Evolutionary conservation across 2,888 invertebrate genomes (phyloP), one percentile per base, ranked within the genome.

Genomic region (Dasypolia templi): DNA sequence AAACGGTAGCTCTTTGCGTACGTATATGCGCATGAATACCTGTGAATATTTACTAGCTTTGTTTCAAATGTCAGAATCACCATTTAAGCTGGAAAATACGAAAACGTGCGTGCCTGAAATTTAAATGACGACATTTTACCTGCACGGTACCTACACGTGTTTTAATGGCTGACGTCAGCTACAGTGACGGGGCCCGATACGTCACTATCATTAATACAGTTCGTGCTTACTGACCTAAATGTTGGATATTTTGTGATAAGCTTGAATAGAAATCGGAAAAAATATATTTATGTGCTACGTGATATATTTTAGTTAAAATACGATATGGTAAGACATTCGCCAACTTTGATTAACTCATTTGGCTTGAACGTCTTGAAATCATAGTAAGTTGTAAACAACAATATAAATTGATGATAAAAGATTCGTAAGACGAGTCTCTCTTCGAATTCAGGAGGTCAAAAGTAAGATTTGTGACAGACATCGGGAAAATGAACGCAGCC

Each of bases 191-290:
- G 19, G 35, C 26, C 26, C 14, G 26, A 67, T 67, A 79, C 79
- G 83, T 79, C 75, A 79, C 75, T 58, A 49, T 65, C 64, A 79
- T 63, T 79, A 69, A 70, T 66, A 58, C 46, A 63, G 39, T 69
- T 62, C 53, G 46, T 64, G 35, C n/a, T 72, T 58, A 72, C 51
- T 73, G 61, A 69, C 56, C 61, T 58, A 55, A 81, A 77, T 81
- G 32, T 65, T 53, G 49, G 46, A 26, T 61, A 49, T 44, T 56
- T 65, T 65, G 51, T 53, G 56, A 58, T 74, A 79, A 65, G 46
- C 32, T 61, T 56, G 64, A 68, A 80, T 46, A 62, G 4, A 42
- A 64, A 42, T 42, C 59, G 49, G 42, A 26, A 62, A 61, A 62
- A 19, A 14, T 35, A 56, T 62, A 14, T 44, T n/a, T 56, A 4